Evolutionary conservation across 2,113 vertebrate species (phyloP).

Genomic region (Sorex fumeus): DNA sequence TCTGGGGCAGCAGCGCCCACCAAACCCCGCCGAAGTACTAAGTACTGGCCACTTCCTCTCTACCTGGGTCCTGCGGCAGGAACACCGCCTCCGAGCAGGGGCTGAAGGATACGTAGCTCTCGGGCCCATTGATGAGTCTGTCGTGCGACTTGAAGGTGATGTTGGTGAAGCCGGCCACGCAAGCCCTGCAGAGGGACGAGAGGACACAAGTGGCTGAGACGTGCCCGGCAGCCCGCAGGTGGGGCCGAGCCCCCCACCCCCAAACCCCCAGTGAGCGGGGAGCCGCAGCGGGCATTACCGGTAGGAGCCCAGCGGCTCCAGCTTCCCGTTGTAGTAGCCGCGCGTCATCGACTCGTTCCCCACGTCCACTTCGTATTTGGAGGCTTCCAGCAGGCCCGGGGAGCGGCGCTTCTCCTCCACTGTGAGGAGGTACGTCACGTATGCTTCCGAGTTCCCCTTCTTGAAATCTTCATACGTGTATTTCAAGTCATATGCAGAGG

Average conservation of each 20-base stretch:
- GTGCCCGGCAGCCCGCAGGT: rapidly evolving
- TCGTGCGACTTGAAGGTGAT: constrained; percentile 72
- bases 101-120: constrained; percentile 87
- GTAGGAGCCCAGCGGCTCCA: constrained; percentile 87
- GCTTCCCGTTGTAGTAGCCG: constrained; percentile 86
- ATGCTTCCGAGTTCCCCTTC: constrained; percentile 75
- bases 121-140: constrained; percentile 63
- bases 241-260: rapidly evolving
- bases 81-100: constrained; percentile 75
- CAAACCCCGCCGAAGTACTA: too few species aligned
- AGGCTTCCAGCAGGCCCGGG: constrained; percentile 51
- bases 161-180: constrained; percentile 90
- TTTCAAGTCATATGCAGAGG: constrained; percentile 78
- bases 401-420: constrained; percentile 38
- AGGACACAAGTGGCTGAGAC: background rate
- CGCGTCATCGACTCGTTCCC: constrained; percentile 78
- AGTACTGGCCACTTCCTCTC: background rate
- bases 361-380: constrained; percentile 77
- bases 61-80: constrained; percentile 90
- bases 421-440: constrained; percentile 84
- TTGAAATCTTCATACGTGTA: constrained; percentile 88
- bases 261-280: background rate
- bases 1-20: too few species aligned
- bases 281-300: constrained; percentile 79
- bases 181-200: constrained; percentile 80